phyloP scores from a whole-genome alignment of 2,797 vertebrate genomes.

The Carduelis carduelis region DNA sequence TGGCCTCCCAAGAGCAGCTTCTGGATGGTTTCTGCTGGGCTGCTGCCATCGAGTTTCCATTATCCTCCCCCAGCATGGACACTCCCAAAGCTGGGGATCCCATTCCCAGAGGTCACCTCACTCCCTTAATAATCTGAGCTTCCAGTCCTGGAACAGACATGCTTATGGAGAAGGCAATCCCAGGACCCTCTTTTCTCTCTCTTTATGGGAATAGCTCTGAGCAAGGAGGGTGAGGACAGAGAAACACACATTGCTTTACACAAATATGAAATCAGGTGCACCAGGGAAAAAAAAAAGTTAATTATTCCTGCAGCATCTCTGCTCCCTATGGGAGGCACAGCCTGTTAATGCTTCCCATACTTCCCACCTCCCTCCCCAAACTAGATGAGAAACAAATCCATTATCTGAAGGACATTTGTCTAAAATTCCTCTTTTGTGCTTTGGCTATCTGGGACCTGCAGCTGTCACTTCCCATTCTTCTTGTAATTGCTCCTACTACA shows the following conservation, averaged over 20 bases:
- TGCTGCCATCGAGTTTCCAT: not conserved
- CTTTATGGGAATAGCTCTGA: not conserved
- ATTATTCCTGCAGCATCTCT: conserved; percentile 12
- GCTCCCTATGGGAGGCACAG: not conserved
- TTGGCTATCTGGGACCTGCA: conserved; percentile 70
- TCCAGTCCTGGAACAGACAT: not conserved
- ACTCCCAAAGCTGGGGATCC: not conserved
- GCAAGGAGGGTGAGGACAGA: not conserved
- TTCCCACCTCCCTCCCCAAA: not conserved
- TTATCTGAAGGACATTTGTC: conserved; percentile 59
- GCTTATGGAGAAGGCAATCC: not conserved
- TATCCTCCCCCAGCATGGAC: not conserved
- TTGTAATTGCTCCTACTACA: conserved; percentile 68
- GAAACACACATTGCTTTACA: not conserved
- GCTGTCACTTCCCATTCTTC: conserved; percentile 68
- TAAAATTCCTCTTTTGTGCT: conserved; percentile 60
- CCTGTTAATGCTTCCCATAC: not conserved
- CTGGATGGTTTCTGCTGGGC: not conserved
- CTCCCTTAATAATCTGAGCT: not conserved
- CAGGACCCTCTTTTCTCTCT: not conserved
- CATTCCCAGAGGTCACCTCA: not conserved
- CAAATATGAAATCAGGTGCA: not conserved
- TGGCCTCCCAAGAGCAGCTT: not conserved
- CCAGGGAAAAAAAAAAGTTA: not conserved
- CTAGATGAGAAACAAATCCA: conserved; percentile 48